A percentile compares a stretch with the other conserved stretches of the same genome.
Conservation (phyloP, 2,888 invertebrate genomes). For the Liopterus haemorrhoidalis region DNA sequence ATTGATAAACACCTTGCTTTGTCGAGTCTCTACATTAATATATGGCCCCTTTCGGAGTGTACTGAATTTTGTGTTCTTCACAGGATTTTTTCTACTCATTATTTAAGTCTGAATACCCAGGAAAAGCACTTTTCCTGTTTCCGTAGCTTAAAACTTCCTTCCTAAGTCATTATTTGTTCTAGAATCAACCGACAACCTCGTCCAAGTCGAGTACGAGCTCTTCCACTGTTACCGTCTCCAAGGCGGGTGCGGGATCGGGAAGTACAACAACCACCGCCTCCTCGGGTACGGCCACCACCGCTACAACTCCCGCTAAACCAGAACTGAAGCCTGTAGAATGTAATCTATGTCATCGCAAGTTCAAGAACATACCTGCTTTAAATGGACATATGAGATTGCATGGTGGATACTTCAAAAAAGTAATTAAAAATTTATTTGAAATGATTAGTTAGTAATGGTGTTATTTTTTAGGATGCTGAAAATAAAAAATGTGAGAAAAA, state of each 20-base stretch:
- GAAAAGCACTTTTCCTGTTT: too few relatives aligned
- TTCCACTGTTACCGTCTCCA: constrained; percentile 28
- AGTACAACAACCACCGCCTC: constrained; percentile 38
- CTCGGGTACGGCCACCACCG: constrained; percentile 41
- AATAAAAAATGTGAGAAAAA: constrained; percentile 81
- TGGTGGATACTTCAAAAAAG: constrained; percentile 95
- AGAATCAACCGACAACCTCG: constrained; percentile 37
- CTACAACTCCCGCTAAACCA: constrained; percentile 45
- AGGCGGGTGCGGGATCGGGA: constrained; percentile 38
- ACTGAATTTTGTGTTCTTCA: too few relatives aligned
- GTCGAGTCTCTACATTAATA: too few relatives aligned
- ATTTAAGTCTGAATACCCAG: too few relatives aligned
- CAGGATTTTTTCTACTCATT: too few relatives aligned
- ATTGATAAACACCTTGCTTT: too few relatives aligned
- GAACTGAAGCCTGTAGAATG: constrained; percentile 88
- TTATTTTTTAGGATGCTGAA: constrained; percentile 70
- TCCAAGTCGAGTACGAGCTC: constrained; percentile 36
- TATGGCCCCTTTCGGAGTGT: too few relatives aligned
- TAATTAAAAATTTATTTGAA: constrained; percentile 42
- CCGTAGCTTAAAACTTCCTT: too few relatives aligned
- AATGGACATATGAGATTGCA: constrained; percentile 98
- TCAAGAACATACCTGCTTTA: constrained; percentile 95
- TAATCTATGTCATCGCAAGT: constrained; percentile 89
- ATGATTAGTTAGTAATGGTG: too few relatives aligned
- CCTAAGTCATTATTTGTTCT: too few relatives aligned